Evolutionary conservation across 2,888 invertebrate species (phyloP), one percentile per base, ranked within the genome.

Genomic region (Anoncus sp.): DNA sequence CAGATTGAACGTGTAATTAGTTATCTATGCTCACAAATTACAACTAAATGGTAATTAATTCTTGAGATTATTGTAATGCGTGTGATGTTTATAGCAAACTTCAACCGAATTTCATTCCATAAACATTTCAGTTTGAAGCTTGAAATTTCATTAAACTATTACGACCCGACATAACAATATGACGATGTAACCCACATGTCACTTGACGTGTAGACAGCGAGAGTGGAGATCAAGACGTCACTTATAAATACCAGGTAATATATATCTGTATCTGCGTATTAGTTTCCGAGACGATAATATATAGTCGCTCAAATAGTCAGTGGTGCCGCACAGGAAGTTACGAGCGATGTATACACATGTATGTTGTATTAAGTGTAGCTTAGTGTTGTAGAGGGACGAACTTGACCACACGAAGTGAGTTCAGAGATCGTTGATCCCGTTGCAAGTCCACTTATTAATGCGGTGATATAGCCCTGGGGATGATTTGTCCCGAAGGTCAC

Each of bases 361-460:
- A 31, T 45, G n/a, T 22, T 43, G 59, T 49, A 53, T 43, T 14
- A 60, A 67, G 45, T 24, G 40, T 45, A 24, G 47, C 16, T 51
- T 45, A 35, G 57, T 74, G 47, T 71, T 79, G 24, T 49, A 47
- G 20, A 22, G 35, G 18, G 20, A 43, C 62, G 77, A 77, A 73
- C 77, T 81, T 82, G 79, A 79, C 79, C 81, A 75, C 81, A 75
- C 59, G 78, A 72, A 45, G 60, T 16, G 27, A 66, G 62, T 70
- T 65, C 59, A 75, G 69, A 78, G 82, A 81, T 82, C 82, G 66
- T 81, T 78, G 79, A 79, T 75, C 79, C 67, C 71, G 53, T 53
- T 18, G 45, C 27, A 12, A 63, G 27, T 43, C 12, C 45, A 63
- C 24, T 69, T 51, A 75, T 66, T 62, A 45, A 65, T 65, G 66